Base-by-base conservation (phyloP, 2,888 invertebrate species). In the Polyploca ridens region DNA sequence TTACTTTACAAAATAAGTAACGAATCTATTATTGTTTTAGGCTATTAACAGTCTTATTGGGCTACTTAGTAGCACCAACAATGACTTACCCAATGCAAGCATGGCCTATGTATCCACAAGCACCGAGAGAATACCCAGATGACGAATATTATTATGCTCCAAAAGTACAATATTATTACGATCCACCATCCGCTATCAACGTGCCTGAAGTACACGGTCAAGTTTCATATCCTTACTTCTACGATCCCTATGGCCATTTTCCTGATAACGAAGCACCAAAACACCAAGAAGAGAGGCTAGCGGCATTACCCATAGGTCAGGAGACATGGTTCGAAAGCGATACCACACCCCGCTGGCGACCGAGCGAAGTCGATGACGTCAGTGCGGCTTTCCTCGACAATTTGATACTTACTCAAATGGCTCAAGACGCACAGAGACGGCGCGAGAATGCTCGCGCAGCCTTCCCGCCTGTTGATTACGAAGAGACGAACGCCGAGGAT, bases 331-430 rank as follows among this genome's bases (percentile, higher is more conserved):
- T 95, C 72, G 96, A 96, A 81, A 95, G 93, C 70, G 95, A 95
- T 69, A 79, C 87, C 63, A 81, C 86, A 67, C 90, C 90, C 64
- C 89, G 85, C 70, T 94, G 91, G 91, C 89, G 88, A 64, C 79
- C 89, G 64, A 91, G 85, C 76, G 90, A 91, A 68, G 86, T 89
- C 59, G 94, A 94, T 86, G 93, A 89, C 85, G 94, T 92, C 82
- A 96, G 95, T 82, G 95, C 95, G 64, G 95, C 96, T 62, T 96
- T 96, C 83, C 90, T 96, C 64, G 95, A 96, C 78, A 96, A 96
- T 81, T 88, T 96, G 69, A 96, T 96, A 74, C 92, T 96, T 70
- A 95, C 96, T 1, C 96, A 96, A 84, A 95, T 95, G 95, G 95
- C 95, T 78, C 95, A 95, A 81, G 95, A 95, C 76, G 94, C 95